Conservation (phyloP, 2,888 invertebrate genomes). For the Drosophila percnosoma region DNA sequence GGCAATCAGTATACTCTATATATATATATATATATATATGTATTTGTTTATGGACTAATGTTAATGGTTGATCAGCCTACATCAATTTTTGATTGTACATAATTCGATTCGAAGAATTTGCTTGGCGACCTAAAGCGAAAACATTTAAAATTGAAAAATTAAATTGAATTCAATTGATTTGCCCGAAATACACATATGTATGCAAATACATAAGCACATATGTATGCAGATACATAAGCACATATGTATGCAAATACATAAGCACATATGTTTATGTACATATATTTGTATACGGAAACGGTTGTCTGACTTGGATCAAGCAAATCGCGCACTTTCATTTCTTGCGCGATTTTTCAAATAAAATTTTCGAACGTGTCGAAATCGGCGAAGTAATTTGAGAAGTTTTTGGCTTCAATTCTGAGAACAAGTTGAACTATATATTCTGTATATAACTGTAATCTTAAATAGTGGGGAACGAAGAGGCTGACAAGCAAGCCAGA, state of each 20-base stretch:
- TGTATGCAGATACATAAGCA: background rate
- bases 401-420: background rate
- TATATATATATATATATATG: background rate
- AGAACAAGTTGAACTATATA: background rate
- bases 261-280: constrained; percentile 1
- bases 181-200: constrained; percentile 1
- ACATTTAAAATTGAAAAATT: constrained; percentile 42
- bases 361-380: background rate
- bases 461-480: background rate
- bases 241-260: background rate
- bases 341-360: constrained; percentile 30
- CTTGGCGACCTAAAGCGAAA: constrained; percentile 34
- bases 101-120: constrained; percentile 64
- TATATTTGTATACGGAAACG: background rate
- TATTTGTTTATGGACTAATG: constrained; percentile 6
- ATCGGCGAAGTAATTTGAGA: constrained; percentile 52
- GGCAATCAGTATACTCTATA: constrained; percentile 21
- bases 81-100: constrained; percentile 30
- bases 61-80: constrained; percentile 19
- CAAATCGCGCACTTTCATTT: constrained; percentile 33
- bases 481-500: too few relatives aligned
- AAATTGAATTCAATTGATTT: constrained; percentile 68
- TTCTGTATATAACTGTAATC: background rate
- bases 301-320: background rate
- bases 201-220: background rate